Conservation (phyloP, 2,888 invertebrate species). For the Linnaemya vulpina region DNA sequence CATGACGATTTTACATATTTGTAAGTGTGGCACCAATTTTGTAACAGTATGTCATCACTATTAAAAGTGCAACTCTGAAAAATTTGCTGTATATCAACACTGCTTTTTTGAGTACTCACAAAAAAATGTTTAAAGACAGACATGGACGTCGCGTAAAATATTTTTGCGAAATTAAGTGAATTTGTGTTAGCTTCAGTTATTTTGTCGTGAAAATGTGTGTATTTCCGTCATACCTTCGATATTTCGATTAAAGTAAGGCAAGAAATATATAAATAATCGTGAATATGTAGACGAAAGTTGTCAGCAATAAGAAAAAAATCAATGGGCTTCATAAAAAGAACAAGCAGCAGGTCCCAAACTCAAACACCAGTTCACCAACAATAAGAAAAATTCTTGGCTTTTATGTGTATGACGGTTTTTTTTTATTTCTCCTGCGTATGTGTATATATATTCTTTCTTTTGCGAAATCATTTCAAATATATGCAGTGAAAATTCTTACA, state of each 20-base stretch:
- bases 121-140: slow-evolving; percentile 55
- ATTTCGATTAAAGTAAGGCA: not conserved
- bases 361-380: slow-evolving; percentile 60
- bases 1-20: not conserved
- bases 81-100: slow-evolving; percentile 51
- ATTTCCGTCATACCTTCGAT: not conserved
- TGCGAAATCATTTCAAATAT: slow-evolving; percentile 16
- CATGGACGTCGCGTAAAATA: slow-evolving; percentile 60
- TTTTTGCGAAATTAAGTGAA: slow-evolving; percentile 57
- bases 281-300: slow-evolving; percentile 36
- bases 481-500: not conserved
- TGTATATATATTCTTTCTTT: slow-evolving; percentile 23
- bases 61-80: slow-evolving; percentile 25
- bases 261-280: not conserved
- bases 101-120: slow-evolving; percentile 58
- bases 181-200: slow-evolving; percentile 36
- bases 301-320: slow-evolving; percentile 56
- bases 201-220: slow-evolving; percentile 50
- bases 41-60: not conserved
- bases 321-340: slow-evolving; percentile 68
- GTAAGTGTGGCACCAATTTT: not conserved
- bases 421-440: slow-evolving; percentile 29
- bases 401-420: slow-evolving; percentile 45
- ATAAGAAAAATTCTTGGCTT: slow-evolving; percentile 67
- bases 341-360: slow-evolving; percentile 57